Evolutionary conservation across 2,888 invertebrate species (phyloP), one percentile per base, ranked within the genome.

Genomic region (Chrysina gloriosa): DNA sequence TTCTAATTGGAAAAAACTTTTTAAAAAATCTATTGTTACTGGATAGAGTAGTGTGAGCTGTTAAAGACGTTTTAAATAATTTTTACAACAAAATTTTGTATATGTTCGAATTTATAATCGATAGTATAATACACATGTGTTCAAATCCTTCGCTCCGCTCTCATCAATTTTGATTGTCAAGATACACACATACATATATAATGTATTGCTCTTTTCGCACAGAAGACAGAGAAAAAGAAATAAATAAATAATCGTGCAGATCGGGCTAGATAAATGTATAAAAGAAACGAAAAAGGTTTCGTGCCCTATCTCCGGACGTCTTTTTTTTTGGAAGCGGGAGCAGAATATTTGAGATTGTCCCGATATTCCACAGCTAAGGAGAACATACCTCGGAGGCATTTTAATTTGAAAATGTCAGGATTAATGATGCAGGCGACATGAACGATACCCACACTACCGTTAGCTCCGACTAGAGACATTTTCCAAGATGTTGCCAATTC

Each of bases 361-460:
- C 58, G 58, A 66, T 66, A 66, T 66, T 56, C 58, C 45, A 34
- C 45, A 58, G 58, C 42, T 58, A 66, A 42, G 45, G 56, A 25
- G 47, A 58, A 47, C 47, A 58, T 66, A 56, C 56, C 66, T 56
- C 11, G 56, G 45, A 58, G 65, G 66, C 66, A 66, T 66, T 66
- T 66, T 66, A 66, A 66, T 66, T 66, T 66, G 66, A 58, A 34
- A 66, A 58, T 47, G 54, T 47, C 58, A 66, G 56, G 66, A 66
- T 66, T 66, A 66, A 66, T 66, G 66, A 66, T 47, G 47, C 66
- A 48, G 58, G 45, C 66, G 66, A 56, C 66, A 56, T 66, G 54
- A 47, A 56, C 66, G 47, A 47, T 56, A 66, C 66, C 66, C 58
- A 61, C 27, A 61, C 25, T 58, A 23, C 27, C 34, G 54, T 19